Conservation (phyloP, 1,140 invertebrate species). For the Ridgeia piscesae region DNA sequence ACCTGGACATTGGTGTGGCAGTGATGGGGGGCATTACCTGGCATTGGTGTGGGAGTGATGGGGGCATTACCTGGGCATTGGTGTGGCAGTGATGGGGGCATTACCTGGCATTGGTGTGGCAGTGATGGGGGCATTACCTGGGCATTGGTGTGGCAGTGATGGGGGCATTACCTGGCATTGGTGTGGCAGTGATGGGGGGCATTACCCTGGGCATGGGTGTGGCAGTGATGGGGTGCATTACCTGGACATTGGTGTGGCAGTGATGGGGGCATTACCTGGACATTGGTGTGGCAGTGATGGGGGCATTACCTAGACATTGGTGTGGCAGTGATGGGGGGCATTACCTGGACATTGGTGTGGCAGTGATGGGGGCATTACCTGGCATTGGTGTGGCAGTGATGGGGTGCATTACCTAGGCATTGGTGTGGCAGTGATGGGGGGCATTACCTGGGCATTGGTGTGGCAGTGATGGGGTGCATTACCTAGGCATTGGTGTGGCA, state of each 20-base stretch:
- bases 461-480: not conserved
- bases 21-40: not conserved
- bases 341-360: conserved; percentile 4
- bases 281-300: not conserved
- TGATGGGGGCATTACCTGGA: conserved; percentile 10
- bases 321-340: not conserved
- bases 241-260: too few species aligned
- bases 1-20: conserved; percentile 10
- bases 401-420: conserved; percentile 6
- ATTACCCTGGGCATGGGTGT: conserved; percentile 8
- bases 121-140: conserved; percentile 9
- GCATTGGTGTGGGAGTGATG: too few species aligned
- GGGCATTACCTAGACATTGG: too few species aligned
- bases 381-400: too few species aligned
- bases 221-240: not conserved
- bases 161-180: too few species aligned
- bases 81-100: not conserved
- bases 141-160: not conserved
- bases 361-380: not conserved
- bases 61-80: conserved; percentile 12
- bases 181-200: not conserved
- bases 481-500: conserved; percentile 12
- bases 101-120: too few species aligned
- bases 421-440: not conserved
- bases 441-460: too few species aligned